phyloP scores from a whole-genome alignment of 2,113 vertebrate genomes.

The mouse (Mus musculus) region DNA sequence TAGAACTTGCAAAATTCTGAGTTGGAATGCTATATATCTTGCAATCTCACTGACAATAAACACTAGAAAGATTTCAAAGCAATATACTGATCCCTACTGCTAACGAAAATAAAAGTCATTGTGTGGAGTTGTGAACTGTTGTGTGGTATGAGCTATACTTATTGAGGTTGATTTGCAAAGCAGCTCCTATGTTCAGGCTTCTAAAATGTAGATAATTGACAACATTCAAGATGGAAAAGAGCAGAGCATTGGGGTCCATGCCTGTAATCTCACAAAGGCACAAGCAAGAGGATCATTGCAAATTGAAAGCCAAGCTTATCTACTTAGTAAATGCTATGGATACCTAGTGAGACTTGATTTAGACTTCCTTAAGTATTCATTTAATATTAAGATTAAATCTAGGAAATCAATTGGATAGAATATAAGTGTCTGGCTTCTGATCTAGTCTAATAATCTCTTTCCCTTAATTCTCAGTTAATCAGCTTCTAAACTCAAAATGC shows the following conservation, averaged over 20 bases:
- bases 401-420: constrained; percentile 34
- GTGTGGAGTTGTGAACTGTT: background rate
- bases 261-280: background rate
- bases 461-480: constrained; percentile 32
- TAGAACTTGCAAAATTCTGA: background rate
- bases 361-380: background rate
- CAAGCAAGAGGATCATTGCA: background rate
- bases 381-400: constrained; percentile 29
- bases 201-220: background rate
- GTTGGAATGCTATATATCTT: background rate
- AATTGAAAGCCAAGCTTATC: too few relatives aligned
- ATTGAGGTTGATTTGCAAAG: background rate
- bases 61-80: background rate
- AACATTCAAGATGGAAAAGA: background rate
- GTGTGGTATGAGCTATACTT: background rate
- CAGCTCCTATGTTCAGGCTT: background rate
- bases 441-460: constrained; percentile 5
- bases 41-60: background rate
- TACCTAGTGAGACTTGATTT: background rate
- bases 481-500: constrained; percentile 27
- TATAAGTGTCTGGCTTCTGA: background rate
- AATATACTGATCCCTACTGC: background rate
- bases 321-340: background rate
- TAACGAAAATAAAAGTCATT: background rate
- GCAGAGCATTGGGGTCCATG: background rate